A percentile compares a stretch with the other conserved stretches of the same genome.
Conservation (phyloP, 2,113 vertebrate genomes). For the Microcebus jonahi region DNA sequence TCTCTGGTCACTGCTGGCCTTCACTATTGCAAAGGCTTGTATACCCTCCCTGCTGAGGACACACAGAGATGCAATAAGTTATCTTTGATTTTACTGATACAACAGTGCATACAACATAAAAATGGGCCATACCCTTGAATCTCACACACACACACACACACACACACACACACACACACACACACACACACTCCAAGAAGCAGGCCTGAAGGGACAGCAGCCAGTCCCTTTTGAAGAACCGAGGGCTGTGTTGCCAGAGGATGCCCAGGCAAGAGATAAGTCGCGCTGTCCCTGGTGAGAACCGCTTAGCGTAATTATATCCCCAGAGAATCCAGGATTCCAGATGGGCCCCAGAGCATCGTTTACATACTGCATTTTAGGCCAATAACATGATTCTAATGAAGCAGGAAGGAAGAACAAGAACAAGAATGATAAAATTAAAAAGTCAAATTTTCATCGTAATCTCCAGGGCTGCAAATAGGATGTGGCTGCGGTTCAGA, state of each 20-base stretch:
- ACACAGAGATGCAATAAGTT: background rate
- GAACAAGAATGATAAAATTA: conserved; percentile 77
- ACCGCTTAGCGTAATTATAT: conserved; percentile 63
- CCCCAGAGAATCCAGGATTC: conserved; percentile 64
- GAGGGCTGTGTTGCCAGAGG: background rate
- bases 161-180: background rate
- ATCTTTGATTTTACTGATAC: background rate
- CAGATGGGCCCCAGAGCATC: conserved; percentile 68
- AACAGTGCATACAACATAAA: conserved; percentile 22
- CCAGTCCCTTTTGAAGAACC: background rate
- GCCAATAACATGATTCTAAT: conserved; percentile 72
- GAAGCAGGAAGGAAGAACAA: conserved; percentile 76
- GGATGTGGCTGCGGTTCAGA: background rate
- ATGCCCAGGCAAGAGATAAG: conserved; percentile 45
- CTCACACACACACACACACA: background rate
- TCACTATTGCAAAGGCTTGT: background rate
- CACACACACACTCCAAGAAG: background rate
- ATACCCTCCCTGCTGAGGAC: background rate
- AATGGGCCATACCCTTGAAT: conserved; percentile 19
- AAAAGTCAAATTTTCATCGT: conserved; percentile 73
- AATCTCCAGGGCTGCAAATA: conserved; percentile 52
- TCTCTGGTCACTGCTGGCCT: background rate
- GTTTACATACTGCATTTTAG: conserved; percentile 60
- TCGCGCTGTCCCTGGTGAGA: conserved; percentile 10
- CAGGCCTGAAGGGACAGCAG: conserved; percentile 11